Percentiles rank a stretch among this genome's conserved stretches.
These are phyloP conservation scores for Acanthis flammea DNA, from an alignment of 2,797 vertebrate species.

Conservation along the genomic window DNA sequence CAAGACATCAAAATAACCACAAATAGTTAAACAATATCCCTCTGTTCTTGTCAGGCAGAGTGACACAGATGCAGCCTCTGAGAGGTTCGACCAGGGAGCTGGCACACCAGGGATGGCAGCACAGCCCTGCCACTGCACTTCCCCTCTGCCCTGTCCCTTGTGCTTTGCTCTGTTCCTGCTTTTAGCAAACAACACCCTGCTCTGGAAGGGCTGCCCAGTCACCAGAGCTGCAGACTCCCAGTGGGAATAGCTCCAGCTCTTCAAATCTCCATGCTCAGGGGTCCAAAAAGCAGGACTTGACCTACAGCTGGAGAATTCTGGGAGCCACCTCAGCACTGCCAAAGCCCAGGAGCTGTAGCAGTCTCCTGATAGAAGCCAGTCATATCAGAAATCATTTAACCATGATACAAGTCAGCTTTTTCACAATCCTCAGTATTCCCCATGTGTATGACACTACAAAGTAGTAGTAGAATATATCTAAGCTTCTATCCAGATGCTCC, in stretches of 20 bases:
- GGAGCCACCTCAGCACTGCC: background rate
- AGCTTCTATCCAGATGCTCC: background rate
- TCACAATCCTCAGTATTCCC: background rate
- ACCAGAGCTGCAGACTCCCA: background rate
- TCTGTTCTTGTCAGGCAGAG: background rate
- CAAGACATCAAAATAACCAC: slow-evolving; percentile 25
- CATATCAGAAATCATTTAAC: background rate
- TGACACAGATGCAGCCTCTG: background rate
- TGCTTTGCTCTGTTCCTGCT: background rate
- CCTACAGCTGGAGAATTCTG: background rate
- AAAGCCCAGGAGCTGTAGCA: background rate
- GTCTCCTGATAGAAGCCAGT: background rate
- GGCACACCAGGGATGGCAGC: background rate
- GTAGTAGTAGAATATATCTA: background rate
- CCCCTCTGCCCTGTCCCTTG: background rate
- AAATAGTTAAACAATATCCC: background rate
- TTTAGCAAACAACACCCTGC: background rate
- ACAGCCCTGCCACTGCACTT: background rate
- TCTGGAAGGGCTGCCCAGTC: background rate
- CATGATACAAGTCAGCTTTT: background rate
- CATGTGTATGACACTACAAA: background rate
- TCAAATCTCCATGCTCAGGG: background rate
- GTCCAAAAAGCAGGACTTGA: background rate
- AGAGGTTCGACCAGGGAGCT: background rate
- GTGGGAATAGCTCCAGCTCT: background rate